Evolutionary conservation across 2,888 invertebrate species (phyloP), one percentile per base, ranked within the genome.

Genomic region (Oeneis ivallda): DNA sequence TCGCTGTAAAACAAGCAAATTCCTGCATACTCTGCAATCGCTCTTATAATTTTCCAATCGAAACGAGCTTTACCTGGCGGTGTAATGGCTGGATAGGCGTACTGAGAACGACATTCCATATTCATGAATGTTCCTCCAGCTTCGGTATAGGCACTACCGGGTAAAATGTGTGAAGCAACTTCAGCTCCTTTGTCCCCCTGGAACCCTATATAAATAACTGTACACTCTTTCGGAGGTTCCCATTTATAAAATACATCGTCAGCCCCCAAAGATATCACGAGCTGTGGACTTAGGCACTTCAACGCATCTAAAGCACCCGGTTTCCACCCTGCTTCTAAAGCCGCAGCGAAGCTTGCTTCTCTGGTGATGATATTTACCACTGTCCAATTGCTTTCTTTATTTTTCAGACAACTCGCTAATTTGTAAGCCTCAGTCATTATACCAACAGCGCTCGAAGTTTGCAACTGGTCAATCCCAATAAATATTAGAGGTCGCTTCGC

Each of bases 71-170:
- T 93, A 17, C 98, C 98, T 0, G 99, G 99, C 0, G 98, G 96
- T 4, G 97, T 94, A 0, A 98, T 95, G 0, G 98, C 98, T 0
- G 95, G 93, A 61, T 95, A 85, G 0, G 98, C 98, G 81, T 95
- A 95, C 86, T 99, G 99, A 1, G 98, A 94, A 62, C 99, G 93
- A 53, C 99, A 98, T 89, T 99, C 99, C 56, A 98, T 99, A 86
- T 99, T 99, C 5, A 98, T 96, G 82, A 96, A 99, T 0, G 96
- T 96, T 0, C 95, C 98, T 77, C 97, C 96, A 81, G 98, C 97
- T 91, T 99, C 99, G 0, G 99, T 99, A 82, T 99, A 99, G 0
- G 99, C 99, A 58, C 98, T 96, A 34, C 99, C 98, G 0, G 99
- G 99, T 17, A 99, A 89, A 64, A 99, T 94, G 13, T 97, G 94